Evolutionary conservation across 2,113 vertebrate genomes (phyloP), one percentile per base, ranked within the genome.

Genomic region (Ciconia maguari): DNA sequence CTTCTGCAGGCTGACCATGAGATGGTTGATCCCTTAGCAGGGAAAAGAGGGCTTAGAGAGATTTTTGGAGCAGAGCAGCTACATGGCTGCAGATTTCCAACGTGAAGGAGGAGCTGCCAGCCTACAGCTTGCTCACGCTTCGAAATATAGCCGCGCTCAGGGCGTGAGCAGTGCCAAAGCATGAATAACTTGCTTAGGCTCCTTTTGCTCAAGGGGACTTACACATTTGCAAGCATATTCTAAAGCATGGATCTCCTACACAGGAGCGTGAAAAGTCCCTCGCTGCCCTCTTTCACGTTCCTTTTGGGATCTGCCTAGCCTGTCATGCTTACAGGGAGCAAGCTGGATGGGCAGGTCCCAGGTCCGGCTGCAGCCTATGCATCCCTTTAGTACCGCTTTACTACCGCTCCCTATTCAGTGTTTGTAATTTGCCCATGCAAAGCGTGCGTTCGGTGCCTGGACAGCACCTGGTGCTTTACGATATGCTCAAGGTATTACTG

Each of bases 381-480:
- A 42, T 80, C 75, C 77, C 74, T 66, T 83, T 3, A 41, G 78
- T 8, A 2, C 16, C 0, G 11, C 41, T 64, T 32, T 18, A n/a
- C 83, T n/a, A 1, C 46, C 0, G 0, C 27, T 48, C 36, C 69
- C 48, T 0, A 0, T 6, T 10, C 42, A 0, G 36, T 2, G 2
- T 9, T 16, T 30, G 62, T 2, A 7, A 1, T 9, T 20, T 22
- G 30, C 10, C 5, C 34, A 9, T 10, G 74, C 82, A 5, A 4
- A 41, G 48, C 0, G 3, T 2, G 12, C 26, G 26, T 25, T 54
- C 2, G 2, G 16, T 54, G n/a, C 42, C 71, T 18, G 26, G 44
- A 3, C 36, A 21, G 41, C 48, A 24, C 1, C 20, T 7, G 36
- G 7, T 17, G 55, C 12, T 2, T 7, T 4, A 6, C 0, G 20